Evolutionary conservation across 2,797 vertebrate genomes (phyloP).

Genomic region (Taeniopygia guttata): DNA sequence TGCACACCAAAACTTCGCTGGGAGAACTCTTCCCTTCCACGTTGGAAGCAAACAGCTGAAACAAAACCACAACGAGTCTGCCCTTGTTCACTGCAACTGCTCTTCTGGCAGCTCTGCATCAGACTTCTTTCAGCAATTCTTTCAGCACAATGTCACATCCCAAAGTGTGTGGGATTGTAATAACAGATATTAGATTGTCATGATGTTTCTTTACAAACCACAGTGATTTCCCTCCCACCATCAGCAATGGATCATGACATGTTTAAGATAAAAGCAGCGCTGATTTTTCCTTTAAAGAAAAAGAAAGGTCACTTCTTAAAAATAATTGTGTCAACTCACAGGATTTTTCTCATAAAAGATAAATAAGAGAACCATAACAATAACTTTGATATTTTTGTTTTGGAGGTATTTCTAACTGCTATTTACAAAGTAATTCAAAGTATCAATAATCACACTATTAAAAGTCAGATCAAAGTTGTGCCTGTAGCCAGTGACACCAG

Average conservation of each 20-base stretch:
- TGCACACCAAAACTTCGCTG: slow-evolving; percentile 93
- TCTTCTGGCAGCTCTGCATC: not conserved
- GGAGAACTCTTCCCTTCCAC: slow-evolving; percentile 93
- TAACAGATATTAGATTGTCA: not conserved
- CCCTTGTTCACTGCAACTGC: not conserved
- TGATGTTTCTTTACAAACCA: not conserved
- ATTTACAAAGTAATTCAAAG: not conserved
- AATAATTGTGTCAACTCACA: not conserved
- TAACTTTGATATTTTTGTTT: not conserved
- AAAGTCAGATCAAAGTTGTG: not conserved
- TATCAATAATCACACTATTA: not conserved
- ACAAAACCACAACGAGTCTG: not conserved
- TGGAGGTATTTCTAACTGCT: not conserved
- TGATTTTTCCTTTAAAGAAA: not conserved
- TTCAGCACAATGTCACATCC: not conserved
- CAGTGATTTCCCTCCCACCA: not conserved
- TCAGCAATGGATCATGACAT: not conserved
- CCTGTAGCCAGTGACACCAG: not conserved
- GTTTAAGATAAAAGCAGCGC: not conserved
- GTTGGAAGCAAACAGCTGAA: slow-evolving; percentile 91
- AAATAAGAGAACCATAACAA: not conserved
- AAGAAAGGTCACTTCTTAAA: not conserved
- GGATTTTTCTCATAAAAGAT: not conserved
- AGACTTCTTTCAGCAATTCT: not conserved
- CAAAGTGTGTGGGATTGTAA: not conserved